Percentiles rank a stretch among this genome's conserved stretches.
Conservation (phyloP, 2,113 vertebrate species). For the Natator depressus region DNA sequence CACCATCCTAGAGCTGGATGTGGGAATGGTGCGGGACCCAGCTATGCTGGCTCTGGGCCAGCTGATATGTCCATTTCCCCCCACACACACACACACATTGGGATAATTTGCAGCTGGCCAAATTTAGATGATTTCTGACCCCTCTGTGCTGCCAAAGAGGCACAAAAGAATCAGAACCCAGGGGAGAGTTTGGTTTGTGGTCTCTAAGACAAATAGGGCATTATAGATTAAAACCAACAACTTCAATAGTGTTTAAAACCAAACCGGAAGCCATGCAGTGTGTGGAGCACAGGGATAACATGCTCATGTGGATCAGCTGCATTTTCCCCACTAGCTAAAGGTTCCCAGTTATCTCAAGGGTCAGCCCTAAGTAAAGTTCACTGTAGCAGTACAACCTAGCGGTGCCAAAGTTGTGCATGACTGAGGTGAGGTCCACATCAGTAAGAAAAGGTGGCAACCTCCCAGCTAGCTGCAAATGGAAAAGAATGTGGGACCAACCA, state of each 20-base stretch:
- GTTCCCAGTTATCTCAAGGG: not conserved
- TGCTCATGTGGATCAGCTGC: not conserved
- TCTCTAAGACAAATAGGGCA: not conserved
- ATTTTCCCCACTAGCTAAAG: not conserved
- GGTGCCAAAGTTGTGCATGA: not conserved
- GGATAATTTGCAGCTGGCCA: not conserved
- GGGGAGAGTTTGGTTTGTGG: not conserved
- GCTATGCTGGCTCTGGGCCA: not conserved
- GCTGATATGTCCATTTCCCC: not conserved
- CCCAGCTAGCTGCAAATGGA: not conserved
- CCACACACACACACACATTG: not conserved
- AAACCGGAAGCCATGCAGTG: not conserved
- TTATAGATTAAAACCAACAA: not conserved
- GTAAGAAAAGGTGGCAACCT: not conserved
- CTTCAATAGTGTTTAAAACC: not conserved
- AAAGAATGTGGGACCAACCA: not conserved
- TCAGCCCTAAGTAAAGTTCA: not conserved
- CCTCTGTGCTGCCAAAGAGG: not conserved
- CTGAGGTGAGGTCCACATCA: not conserved
- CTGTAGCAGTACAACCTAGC: not conserved
- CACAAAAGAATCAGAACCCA: not conserved
- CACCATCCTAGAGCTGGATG: not conserved
- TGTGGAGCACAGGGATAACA: not conserved
- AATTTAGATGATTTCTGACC: not conserved
- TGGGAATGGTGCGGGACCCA: not conserved